Base-by-base conservation (phyloP, 2,113 vertebrate species). In the Vimba vimba region DNA sequence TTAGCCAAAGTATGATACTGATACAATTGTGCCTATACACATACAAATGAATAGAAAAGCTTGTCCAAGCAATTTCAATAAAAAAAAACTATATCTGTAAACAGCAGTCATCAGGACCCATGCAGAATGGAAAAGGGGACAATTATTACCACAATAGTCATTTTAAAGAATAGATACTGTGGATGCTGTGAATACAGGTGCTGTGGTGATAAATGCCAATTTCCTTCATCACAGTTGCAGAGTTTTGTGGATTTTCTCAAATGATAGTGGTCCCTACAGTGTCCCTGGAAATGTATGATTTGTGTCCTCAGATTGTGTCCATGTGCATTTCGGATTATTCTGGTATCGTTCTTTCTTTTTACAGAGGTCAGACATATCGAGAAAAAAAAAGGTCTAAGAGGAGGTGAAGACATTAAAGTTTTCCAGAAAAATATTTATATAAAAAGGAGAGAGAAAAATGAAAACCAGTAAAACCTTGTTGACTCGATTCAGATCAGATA, bases 51-150 rank as follows among this genome's bases (percentile, higher is more conserved):
- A 45, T n/a, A 81, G 27, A 50, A 55, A 79, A 79, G 6, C 33
- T 13, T 59, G 23, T 79, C 39, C 55, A 59, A 59, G 76, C 21
- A n/a, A 79, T 59, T 79, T 55, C 52, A 79, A 59, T 79, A 39
- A 9, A 79, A 9, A 79, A 11, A 59, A 60, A n/a, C 33, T 13
- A 23, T 77, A 55, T 30, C 55, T 21, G 1, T 25, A 36, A 79
- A 52, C 33, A 36, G 76, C 4, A 79, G 59, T 36, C 21, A 79
- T 7, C 6, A 7, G 30, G 33, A 59, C 23, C 55, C 55, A 43
- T 25, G 77, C 12, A 79, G 55, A 79, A 60, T 43, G 33, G 21
- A 43, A 79, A 79, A 39, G 2, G 12, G 55, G 9, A 43, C 23
- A 60, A 17, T 57, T 57, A 59, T 25, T 6, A 39, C 11, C 77